Conservation (phyloP, 2,888 invertebrate species). For the Eupsilia transversa region DNA sequence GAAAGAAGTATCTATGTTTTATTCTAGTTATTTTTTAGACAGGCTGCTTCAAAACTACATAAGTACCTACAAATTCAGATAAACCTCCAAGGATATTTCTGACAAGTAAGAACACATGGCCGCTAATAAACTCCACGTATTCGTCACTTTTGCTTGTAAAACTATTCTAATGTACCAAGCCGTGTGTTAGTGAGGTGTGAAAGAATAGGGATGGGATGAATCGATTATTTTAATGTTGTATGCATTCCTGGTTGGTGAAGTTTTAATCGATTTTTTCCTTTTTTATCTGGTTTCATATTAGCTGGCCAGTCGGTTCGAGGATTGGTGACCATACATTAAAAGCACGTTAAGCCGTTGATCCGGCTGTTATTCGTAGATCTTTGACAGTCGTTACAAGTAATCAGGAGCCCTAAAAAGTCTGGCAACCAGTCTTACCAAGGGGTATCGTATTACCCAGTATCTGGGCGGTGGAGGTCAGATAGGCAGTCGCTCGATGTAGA, state of each 20-base stretch:
- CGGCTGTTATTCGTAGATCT: background rate
- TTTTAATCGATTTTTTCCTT: background rate
- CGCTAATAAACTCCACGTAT: conserved; percentile 36
- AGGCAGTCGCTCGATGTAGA: background rate
- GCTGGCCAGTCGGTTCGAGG: background rate
- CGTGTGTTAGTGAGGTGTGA: conserved; percentile 22
- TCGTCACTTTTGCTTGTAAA: conserved; percentile 49
- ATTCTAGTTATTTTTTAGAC: background rate
- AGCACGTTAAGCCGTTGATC: background rate
- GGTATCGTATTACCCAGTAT: background rate
- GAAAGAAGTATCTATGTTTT: background rate
- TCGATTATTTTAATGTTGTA: conserved; percentile 10
- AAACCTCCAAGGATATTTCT: conserved; percentile 17
- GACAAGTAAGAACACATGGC: conserved; percentile 18
- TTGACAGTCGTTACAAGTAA: background rate
- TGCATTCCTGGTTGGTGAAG: background rate
- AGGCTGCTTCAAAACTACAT: background rate
- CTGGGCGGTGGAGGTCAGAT: background rate
- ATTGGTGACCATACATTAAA: background rate
- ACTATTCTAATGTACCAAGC: conserved; percentile 47
- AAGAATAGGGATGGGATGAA: conserved; percentile 22
- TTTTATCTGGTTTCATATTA: background rate
- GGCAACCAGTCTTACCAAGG: background rate
- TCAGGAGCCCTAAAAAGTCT: background rate
- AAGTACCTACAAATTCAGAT: conserved; percentile 7